Evolutionary conservation across 64 coral and sea anemone genomes (phyloP).

Genomic region (Montipora capricornis): DNA sequence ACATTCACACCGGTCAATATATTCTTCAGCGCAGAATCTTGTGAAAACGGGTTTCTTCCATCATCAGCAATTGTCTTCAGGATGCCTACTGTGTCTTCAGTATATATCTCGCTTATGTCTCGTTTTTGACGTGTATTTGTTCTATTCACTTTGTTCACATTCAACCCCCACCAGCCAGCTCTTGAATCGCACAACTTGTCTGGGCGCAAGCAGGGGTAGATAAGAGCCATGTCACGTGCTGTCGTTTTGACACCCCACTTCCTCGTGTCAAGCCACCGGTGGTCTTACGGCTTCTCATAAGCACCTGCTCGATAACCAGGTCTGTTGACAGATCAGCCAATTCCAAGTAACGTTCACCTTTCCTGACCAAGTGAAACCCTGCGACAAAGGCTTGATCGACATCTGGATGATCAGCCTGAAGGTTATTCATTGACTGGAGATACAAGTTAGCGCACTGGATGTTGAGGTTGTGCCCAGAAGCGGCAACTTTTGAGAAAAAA

Average conservation of each 20-base stretch:
- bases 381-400: too few species aligned
- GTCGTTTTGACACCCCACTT: slow-evolving; percentile 36
- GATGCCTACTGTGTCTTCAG: neutral
- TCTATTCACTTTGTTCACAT: slow-evolving; percentile 61
- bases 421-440: too few species aligned
- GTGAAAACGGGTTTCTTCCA: neutral
- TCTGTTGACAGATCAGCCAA: too few species aligned
- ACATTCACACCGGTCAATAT: slow-evolving; percentile 52
- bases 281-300: slow-evolving; percentile 7
- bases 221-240: slow-evolving; percentile 33
- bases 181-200: neutral
- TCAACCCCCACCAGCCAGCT: neutral
- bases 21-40: slow-evolving; percentile 1
- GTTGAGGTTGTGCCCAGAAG: too few species aligned
- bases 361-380: slow-evolving; percentile 17
- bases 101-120: slow-evolving; percentile 29
- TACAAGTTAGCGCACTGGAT: too few species aligned
- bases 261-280: neutral
- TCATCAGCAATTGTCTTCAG: neutral
- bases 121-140: slow-evolving; percentile 54
- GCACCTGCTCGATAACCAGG: neutral
- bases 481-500: too few species aligned
- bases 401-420: too few species aligned
- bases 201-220: slow-evolving; percentile 38
- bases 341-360: neutral